Percentiles rank a stretch among this genome's conserved stretches.
These are phyloP conservation scores for Gila robusta DNA, from an alignment of 2,797 vertebrate genomes.

Conservation along the genomic window DNA sequence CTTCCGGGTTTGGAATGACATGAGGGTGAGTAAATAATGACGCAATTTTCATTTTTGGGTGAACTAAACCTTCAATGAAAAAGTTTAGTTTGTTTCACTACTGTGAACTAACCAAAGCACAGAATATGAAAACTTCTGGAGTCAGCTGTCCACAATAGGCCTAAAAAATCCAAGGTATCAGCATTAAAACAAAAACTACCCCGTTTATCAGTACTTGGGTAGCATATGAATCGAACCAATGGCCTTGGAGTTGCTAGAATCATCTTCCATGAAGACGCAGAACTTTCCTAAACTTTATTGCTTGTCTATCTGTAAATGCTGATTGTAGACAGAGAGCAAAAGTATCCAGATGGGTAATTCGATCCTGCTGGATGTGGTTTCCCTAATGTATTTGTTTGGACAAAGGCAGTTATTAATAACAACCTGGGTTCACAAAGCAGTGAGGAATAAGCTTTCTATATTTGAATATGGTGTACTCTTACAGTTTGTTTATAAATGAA, in stretches of 20 bases:
- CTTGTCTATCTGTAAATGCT: not conserved
- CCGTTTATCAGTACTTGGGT: not conserved
- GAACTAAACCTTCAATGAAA: too few species aligned
- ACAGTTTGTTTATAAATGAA: not conserved
- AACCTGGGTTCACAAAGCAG: not conserved
- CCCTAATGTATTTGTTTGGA: constrained; percentile 27
- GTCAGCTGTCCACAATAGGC: not conserved
- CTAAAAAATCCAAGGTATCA: not conserved
- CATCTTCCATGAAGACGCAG: not conserved
- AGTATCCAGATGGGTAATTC: constrained; percentile 9
- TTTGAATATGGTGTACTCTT: not conserved
- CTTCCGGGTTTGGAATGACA: too few species aligned
- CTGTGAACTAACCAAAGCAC: not conserved
- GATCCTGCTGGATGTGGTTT: constrained; percentile 18
- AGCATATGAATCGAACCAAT: not conserved
- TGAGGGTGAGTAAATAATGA: too few species aligned
- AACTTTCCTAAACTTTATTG: not conserved
- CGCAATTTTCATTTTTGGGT: too few species aligned
- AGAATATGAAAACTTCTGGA: not conserved
- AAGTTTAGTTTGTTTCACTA: too few species aligned
- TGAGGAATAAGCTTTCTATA: constrained; percentile 1
- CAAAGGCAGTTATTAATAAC: constrained; percentile 36
- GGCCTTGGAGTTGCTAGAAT: not conserved
- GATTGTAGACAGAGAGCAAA: not conserved
- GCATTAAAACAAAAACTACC: not conserved